phyloP scores from a whole-genome alignment of 2,888 invertebrate genomes.

The Sepiola atlantica region DNA sequence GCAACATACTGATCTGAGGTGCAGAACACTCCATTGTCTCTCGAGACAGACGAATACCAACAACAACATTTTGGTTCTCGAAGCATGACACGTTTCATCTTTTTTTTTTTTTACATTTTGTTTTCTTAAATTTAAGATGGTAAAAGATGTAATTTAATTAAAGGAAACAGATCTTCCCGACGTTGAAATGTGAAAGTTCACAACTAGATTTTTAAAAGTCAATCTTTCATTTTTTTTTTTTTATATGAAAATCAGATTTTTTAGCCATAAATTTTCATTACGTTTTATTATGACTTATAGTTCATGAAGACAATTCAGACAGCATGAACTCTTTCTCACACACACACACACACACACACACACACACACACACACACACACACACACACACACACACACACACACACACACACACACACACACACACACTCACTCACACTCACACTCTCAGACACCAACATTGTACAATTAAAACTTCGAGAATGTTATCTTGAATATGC shows the following conservation, averaged over 20 bases:
- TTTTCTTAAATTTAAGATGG: not conserved
- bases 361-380: too few relatives aligned
- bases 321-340: too few relatives aligned
- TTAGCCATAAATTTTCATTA: not conserved
- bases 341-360: too few relatives aligned
- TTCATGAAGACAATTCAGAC: not conserved
- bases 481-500: too few relatives aligned
- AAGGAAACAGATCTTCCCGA: not conserved
- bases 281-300: not conserved
- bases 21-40: too few relatives aligned
- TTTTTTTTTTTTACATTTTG: not conserved
- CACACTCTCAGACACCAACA: too few relatives aligned
- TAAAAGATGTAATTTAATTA: not conserved
- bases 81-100: not conserved
- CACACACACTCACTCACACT: too few relatives aligned
- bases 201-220: not conserved
- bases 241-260: not conserved
- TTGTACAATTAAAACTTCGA: too few relatives aligned
- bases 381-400: too few relatives aligned
- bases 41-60: too few relatives aligned
- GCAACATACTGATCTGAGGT: too few relatives aligned
- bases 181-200: not conserved
- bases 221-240: not conserved
- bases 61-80: not conserved
- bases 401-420: too few relatives aligned